These are phyloP conservation scores for Idaea straminata DNA, from an alignment of 2,888 invertebrate genomes.

Conservation along the genomic window DNA sequence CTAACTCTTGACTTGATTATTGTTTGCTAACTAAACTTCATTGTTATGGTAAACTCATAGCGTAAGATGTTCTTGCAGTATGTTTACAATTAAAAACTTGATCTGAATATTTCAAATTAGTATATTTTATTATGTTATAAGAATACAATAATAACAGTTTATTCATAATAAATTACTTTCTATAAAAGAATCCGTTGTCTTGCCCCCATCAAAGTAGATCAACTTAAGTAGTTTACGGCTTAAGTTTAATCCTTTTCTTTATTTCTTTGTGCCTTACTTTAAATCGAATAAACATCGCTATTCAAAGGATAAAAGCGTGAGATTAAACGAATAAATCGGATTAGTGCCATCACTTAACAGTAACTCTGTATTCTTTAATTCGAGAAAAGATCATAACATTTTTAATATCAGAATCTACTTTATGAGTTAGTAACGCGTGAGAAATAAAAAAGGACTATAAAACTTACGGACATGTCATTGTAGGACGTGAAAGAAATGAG, in stretches of 20 bases:
- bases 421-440: neutral
- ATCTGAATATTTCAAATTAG: neutral
- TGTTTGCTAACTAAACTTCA: constrained; percentile 35
- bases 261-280: neutral
- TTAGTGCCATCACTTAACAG: constrained; percentile 54
- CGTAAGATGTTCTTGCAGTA: neutral
- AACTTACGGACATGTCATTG: neutral
- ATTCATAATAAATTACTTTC: neutral
- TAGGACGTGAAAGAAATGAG: constrained; percentile 28
- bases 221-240: neutral
- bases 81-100: neutral
- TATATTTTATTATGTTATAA: too few relatives aligned
- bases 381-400: constrained; percentile 30
- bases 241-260: neutral
- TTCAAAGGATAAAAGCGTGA: constrained; percentile 39
- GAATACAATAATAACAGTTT: neutral
- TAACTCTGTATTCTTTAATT: constrained; percentile 24
- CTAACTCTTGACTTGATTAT: constrained; percentile 32
- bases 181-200: neutral
- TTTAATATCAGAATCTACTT: constrained; percentile 30
- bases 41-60: constrained; percentile 23
- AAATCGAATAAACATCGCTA: constrained; percentile 7
- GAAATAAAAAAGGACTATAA: constrained; percentile 2
- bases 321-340: constrained; percentile 58
- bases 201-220: neutral